Evolutionary conservation across 2,797 vertebrate species (phyloP), one percentile per base, ranked within the genome.

Genomic region (Lagodon rhomboides): DNA sequence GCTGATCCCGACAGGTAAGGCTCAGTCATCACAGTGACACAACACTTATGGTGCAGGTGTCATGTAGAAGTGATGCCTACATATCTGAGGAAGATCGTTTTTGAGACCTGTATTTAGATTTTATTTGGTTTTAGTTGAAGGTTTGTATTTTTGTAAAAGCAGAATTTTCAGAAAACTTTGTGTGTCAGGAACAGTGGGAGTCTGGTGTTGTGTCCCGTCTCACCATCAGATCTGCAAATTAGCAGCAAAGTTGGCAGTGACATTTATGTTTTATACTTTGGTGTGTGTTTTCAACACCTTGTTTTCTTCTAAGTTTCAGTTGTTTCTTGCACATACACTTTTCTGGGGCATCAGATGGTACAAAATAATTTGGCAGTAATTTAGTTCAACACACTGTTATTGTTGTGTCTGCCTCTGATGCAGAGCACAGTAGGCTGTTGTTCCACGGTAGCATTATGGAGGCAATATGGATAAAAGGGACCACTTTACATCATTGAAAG

Each of bases 1-100:
- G 97, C 96, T 1, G 96, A 97, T 77, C 95, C 97, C 0, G 96
- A 98, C 91, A 94, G 97, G 98, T 98, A 77, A 91, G 95, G 15
- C 59, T 55, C 50, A 0, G 8, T 5, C 20, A 12, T 17, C n/a
- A 22, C 22, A 27, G n/a, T 1, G 30, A 34, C 4, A 15, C 20
- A 49, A 18, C 3, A 3, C 20, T 49, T 53, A 53, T 53, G 51
- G 4, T 53, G 50, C 22, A 54, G n/a, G 16, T 13, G 27, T 27
- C 25, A 27, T 27, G 15, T 11, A 27, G 15, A 18, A 27, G 15
- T 17, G 3, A 56, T 3, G 54, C 13, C n/a, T 5, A 3, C 18
- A 22, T 34, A 13, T 55, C 9, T 30, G 1, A 34, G 18, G 30
- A 30, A 18, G 3, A 47, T 34, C 3, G 2, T 30, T 27, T 74